Evolutionary conservation across 2,888 invertebrate species (phyloP).

Genomic region (Nomada fucata): DNA sequence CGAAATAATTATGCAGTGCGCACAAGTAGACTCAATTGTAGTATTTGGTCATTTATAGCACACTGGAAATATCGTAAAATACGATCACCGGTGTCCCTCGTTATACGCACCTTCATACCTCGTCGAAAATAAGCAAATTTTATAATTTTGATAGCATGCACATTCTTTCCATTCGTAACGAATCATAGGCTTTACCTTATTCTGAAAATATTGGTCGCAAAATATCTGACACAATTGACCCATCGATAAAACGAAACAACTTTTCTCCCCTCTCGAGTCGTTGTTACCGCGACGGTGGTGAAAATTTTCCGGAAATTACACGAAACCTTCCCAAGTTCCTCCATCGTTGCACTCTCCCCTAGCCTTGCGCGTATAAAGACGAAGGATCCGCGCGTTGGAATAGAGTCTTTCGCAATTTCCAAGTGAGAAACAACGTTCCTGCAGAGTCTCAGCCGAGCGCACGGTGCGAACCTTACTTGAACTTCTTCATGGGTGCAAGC

Average conservation of each 20-base stretch:
- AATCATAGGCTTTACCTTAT: background rate
- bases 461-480: slow-evolving; percentile 49
- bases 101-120: no score
- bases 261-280: background rate
- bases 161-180: no score
- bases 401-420: slow-evolving; percentile 70
- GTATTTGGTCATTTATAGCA: no score
- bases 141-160: no score
- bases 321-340: slow-evolving; percentile 61
- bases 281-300: background rate
- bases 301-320: slow-evolving; percentile 71
- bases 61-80: no score
- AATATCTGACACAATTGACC: background rate
- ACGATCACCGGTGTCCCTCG: no score
- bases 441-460: slow-evolving; percentile 63
- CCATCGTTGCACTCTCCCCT: slow-evolving; percentile 12
- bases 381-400: slow-evolving; percentile 42
- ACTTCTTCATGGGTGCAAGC: slow-evolving; percentile 43
- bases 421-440: slow-evolving; percentile 73
- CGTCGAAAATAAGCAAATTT: no score
- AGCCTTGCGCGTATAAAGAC: slow-evolving; percentile 42
- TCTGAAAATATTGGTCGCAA: background rate
- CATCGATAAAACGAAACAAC: background rate
- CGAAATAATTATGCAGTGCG: no score
- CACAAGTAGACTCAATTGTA: no score